A percentile compares a stretch with the other conserved stretches of the same genome.
Evolutionary conservation across 1,140 invertebrate species (phyloP).

Genomic region (Drosophila hydei): DNA sequence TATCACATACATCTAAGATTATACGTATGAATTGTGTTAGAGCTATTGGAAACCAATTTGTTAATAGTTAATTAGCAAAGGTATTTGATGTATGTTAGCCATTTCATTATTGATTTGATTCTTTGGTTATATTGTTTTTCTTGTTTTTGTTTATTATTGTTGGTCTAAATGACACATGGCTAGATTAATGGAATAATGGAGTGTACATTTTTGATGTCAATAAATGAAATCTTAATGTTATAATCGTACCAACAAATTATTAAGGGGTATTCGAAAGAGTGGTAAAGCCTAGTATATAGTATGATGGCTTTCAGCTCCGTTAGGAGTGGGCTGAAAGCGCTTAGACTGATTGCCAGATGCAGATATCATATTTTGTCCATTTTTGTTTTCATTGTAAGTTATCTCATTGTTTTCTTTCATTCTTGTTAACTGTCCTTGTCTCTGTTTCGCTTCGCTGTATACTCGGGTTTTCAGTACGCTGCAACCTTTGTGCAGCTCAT

Average conservation of each 20-base stretch:
- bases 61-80: constrained; percentile 18
- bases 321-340: constrained; percentile 3
- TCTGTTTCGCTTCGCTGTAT: constrained; percentile 38
- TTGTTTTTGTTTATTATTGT: constrained; percentile 35
- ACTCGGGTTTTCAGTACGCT: constrained; percentile 28
- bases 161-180: constrained; percentile 29
- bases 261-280: background rate
- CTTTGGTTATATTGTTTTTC: constrained; percentile 22
- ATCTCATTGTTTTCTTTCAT: constrained; percentile 14
- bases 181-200: constrained; percentile 66
- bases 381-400: constrained; percentile 37
- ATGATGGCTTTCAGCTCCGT: constrained; percentile 8
- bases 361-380: constrained; percentile 26
- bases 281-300: too few relatives aligned
- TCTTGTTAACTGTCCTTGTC: constrained; percentile 24
- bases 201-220: constrained; percentile 76
- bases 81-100: background rate
- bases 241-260: constrained; percentile 55
- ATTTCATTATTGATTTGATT: constrained; percentile 21
- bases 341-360: constrained; percentile 37
- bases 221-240: constrained; percentile 74
- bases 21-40: constrained; percentile 16
- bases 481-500: constrained; percentile 46
- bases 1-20: background rate
- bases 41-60: constrained; percentile 21